Conservation (phyloP, 2,113 vertebrate species). For the Alaudala cheleensis region DNA sequence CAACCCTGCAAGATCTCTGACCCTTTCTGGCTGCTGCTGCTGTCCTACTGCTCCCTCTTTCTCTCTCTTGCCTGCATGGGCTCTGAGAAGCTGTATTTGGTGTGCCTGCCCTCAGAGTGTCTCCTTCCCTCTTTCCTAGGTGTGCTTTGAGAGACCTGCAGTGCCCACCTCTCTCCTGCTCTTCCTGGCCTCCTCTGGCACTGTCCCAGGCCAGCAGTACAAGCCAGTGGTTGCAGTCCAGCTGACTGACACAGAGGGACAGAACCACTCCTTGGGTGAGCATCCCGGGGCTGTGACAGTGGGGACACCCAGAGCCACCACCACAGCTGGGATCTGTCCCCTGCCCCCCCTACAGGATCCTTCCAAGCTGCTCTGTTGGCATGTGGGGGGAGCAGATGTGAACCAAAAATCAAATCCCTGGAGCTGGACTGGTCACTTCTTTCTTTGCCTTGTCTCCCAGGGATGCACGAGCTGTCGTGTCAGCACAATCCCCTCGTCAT, state of each 20-base stretch:
- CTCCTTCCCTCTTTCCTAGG: slow-evolving; percentile 68
- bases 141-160: slow-evolving; percentile 84
- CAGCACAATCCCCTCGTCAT: slow-evolving; percentile 85
- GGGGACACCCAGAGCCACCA: background rate
- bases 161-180: slow-evolving; percentile 84
- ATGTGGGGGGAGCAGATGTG: background rate
- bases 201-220: slow-evolving; percentile 66
- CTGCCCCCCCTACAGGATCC: background rate
- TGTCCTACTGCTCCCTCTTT: accelerated
- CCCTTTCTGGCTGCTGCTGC: background rate
- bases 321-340: accelerated
- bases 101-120: background rate
- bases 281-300: background rate
- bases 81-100: background rate
- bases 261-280: slow-evolving; percentile 87
- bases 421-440: background rate
- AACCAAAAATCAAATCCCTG: background rate
- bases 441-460: slow-evolving; percentile 61
- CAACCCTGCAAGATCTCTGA: background rate
- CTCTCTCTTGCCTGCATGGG: background rate
- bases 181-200: slow-evolving; percentile 87
- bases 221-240: slow-evolving; percentile 77
- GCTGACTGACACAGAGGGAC: slow-evolving; percentile 77
- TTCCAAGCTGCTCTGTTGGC: background rate
- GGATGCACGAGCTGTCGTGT: slow-evolving; percentile 85